These are phyloP conservation scores for Idris sp. DNA, from an alignment of 1,140 invertebrate genomes.

Conservation along the genomic window DNA sequence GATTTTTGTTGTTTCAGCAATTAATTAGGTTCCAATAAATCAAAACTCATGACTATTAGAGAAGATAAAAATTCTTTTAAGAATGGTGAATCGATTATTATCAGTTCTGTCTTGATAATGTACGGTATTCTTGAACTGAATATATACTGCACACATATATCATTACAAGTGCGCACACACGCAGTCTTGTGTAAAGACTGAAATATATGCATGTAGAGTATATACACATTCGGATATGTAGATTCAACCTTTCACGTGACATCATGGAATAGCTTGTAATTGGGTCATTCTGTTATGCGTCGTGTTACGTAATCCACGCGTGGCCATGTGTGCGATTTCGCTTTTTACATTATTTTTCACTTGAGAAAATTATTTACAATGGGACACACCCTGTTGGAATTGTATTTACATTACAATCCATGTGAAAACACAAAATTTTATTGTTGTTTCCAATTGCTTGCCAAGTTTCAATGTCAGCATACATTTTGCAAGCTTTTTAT, in stretches of 20 bases:
- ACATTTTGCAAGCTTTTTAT: no score
- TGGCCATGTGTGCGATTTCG: slow-evolving; percentile 36
- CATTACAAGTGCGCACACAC: slow-evolving; percentile 47
- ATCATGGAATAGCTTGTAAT: slow-evolving; percentile 64
- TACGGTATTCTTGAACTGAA: slow-evolving; percentile 28
- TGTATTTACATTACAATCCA: slow-evolving; percentile 48
- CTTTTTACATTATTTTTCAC: slow-evolving; percentile 51
- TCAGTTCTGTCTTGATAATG: slow-evolving; percentile 42
- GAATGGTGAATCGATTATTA: slow-evolving; percentile 39
- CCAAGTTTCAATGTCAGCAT: no score
- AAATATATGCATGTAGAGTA: slow-evolving; percentile 5
- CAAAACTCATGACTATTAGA: no score
- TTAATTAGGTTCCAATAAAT: no score
- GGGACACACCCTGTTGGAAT: slow-evolving; percentile 40
- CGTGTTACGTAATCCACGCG: slow-evolving; percentile 58
- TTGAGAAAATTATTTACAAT: slow-evolving; percentile 47
- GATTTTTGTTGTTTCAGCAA: no score
- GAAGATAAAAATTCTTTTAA: slow-evolving; percentile 19
- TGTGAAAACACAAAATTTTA: no score
- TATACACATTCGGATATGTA: not conserved
- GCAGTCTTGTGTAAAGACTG: slow-evolving; percentile 37
- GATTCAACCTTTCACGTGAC: slow-evolving; percentile 54
- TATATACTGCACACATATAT: slow-evolving; percentile 36
- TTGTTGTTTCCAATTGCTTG: no score
- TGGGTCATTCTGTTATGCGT: slow-evolving; percentile 62